Base-by-base conservation (phyloP, 2,888 invertebrate species). In the Buathra laborator region DNA sequence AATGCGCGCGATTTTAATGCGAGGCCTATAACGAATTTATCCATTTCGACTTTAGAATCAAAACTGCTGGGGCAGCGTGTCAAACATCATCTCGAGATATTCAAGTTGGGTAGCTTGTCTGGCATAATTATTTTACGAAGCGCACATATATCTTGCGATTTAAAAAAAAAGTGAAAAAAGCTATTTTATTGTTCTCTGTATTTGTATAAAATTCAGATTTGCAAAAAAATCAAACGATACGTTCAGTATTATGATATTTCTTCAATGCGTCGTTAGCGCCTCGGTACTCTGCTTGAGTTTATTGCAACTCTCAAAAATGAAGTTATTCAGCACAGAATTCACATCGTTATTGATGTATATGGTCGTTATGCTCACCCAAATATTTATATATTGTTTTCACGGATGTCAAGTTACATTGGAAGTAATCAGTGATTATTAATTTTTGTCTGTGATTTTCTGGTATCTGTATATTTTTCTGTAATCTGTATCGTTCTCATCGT, bases 351-450 rank as follows among this genome's bases (percentile, higher is more conserved):
- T 71, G 12, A 46, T 88, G 48, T 89, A 88, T n/a, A 78, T 87
- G 0, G 76, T 67, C 0, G 71, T 81, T 44, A 89, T 89, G 87
- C 29, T 88, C 29, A 85, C 85, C 46, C 91, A 92, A 72, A 83
- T 88, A 64, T 85, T 86, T 37, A 16, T 84, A 5, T 84, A 78
- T 51, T 84, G 84, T 37, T 72, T 81, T 51, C 81, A 81, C 53
- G 84, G 81, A 44, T 48, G 68, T 16, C 46, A 74, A 78, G 77
- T 81, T 2, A 77, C 46, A 0, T 29, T 59, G 2, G 67, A 77
- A 67, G 77, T 77, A 43, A 46, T 32, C 44, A 24, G 12, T 5
- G 6, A 67, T 19, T 24, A 4, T 14, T 48, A 3, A 10, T 56
- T 56, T 19, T 24, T 12, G 3, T 56, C 24, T 14, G 14, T 1